These are phyloP conservation scores for Octomys mimax DNA, from an alignment of 2,797 vertebrate genomes.

Conservation along the genomic window DNA sequence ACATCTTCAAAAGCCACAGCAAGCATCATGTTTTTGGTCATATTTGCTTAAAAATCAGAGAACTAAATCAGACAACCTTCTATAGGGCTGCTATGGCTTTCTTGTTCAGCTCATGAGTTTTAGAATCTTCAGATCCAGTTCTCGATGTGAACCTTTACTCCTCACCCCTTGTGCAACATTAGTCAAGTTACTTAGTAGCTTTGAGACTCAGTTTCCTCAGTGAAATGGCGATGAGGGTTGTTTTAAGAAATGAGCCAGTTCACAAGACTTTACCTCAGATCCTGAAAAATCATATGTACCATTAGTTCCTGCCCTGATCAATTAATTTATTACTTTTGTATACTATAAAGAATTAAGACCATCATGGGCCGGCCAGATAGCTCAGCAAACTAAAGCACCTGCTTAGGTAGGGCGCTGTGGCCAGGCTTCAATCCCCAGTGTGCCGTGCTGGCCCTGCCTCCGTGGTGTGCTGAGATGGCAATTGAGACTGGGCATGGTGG, in stretches of 20 bases:
- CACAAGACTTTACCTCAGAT: background rate
- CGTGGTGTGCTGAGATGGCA: too few species aligned
- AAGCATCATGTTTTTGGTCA: background rate
- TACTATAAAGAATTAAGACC: background rate
- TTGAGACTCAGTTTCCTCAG: background rate
- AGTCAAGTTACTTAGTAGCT: background rate
- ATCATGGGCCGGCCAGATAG: too few species aligned
- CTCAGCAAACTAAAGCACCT: too few species aligned
- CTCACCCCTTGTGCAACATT: background rate
- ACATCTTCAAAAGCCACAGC: background rate
- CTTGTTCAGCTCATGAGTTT: background rate
- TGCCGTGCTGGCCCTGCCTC: too few species aligned
- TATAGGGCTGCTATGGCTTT: background rate
- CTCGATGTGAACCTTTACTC: background rate
- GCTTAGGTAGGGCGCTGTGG: too few species aligned
- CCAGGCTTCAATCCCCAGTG: too few species aligned
- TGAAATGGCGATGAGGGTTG: background rate
- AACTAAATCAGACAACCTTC: background rate
- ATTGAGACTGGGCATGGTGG: too few species aligned
- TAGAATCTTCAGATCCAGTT: background rate
- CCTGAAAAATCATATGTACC: background rate
- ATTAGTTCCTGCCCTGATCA: background rate
- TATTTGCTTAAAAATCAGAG: slow-evolving; percentile 47
- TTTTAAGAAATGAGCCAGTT: background rate
- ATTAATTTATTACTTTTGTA: background rate